Conservation (phyloP, 2,113 vertebrate species). For the Smithornis capensis region DNA sequence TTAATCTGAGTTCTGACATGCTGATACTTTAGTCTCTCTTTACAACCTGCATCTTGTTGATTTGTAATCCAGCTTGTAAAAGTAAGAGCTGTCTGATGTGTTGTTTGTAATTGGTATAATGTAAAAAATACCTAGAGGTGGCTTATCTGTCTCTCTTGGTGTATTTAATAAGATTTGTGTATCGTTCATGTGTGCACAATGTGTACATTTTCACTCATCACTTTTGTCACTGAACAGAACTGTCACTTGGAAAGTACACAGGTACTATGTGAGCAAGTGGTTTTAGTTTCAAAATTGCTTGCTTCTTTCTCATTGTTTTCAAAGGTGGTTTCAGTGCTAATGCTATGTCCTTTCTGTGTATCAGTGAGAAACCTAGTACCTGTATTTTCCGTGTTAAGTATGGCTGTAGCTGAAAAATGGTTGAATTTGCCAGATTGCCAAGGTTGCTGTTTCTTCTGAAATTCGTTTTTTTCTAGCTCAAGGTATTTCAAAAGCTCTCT, state of each 20-base stretch:
- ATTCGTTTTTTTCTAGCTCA: not conserved
- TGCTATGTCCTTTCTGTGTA: not conserved
- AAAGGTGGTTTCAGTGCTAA: not conserved
- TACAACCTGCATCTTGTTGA: not conserved
- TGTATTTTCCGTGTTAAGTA: not conserved
- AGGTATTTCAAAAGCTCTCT: not conserved
- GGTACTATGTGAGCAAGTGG: not conserved
- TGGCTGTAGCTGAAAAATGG: not conserved
- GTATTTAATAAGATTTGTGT: not conserved
- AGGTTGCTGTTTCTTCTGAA: not conserved
- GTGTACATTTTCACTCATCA: rapidly evolving
- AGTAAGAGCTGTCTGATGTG: not conserved
- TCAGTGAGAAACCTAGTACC: not conserved
- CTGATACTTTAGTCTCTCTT: not conserved
- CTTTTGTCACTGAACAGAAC: not conserved
- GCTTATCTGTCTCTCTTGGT: not conserved
- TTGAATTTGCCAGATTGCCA: not conserved
- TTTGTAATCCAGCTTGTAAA: not conserved
- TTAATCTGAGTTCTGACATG: not conserved
- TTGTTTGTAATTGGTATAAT: not conserved
- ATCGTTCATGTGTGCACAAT: not conserved
- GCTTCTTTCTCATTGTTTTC: not conserved
- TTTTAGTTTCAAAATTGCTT: not conserved
- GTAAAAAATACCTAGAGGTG: not conserved
- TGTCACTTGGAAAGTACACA: not conserved